These are phyloP conservation scores for Nymphalis c-album DNA, from an alignment of 2,888 invertebrate species.

Conservation along the genomic window DNA sequence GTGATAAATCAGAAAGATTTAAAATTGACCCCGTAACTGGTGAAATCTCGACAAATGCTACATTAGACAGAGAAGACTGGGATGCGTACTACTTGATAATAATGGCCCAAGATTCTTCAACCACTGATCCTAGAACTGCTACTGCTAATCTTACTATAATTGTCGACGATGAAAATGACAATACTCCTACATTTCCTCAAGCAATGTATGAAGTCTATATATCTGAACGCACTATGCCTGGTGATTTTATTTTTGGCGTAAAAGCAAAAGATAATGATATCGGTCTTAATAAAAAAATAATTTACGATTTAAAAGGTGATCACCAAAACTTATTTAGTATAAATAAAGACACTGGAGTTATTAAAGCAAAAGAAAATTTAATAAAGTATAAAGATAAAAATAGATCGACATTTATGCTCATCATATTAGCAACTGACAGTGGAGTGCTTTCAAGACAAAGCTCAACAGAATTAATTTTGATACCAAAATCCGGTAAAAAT, in stretches of 20 bases:
- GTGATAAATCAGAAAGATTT: constrained; percentile 91
- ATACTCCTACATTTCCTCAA: constrained; percentile 88
- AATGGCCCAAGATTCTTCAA: constrained; percentile 93
- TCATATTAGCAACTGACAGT: constrained; percentile 91
- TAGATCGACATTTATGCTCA: constrained; percentile 84
- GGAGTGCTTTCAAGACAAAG: constrained; percentile 86
- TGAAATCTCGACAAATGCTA: constrained; percentile 86
- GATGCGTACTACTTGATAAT: constrained; percentile 89
- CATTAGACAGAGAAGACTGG: constrained; percentile 90
- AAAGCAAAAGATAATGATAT: constrained; percentile 92
- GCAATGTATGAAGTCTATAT: constrained; percentile 89
- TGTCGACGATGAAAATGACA: constrained; percentile 92
- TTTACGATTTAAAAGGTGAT: constrained; percentile 89
- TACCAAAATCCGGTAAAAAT: constrained; percentile 87
- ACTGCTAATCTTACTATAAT: constrained; percentile 91
- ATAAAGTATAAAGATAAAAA: constrained; percentile 75
- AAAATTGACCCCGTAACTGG: constrained; percentile 90
- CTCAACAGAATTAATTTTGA: constrained; percentile 88
- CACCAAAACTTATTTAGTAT: constrained; percentile 90
- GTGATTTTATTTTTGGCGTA: constrained; percentile 95
- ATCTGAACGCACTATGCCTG: constrained; percentile 88
- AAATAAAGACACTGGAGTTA: constrained; percentile 91
- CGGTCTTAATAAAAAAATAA: constrained; percentile 89
- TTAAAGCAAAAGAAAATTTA: constrained; percentile 89
- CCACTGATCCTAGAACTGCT: constrained; percentile 90